These are phyloP conservation scores for Syngnathus typhle DNA, from an alignment of 2,113 vertebrate genomes.

Conservation along the genomic window DNA sequence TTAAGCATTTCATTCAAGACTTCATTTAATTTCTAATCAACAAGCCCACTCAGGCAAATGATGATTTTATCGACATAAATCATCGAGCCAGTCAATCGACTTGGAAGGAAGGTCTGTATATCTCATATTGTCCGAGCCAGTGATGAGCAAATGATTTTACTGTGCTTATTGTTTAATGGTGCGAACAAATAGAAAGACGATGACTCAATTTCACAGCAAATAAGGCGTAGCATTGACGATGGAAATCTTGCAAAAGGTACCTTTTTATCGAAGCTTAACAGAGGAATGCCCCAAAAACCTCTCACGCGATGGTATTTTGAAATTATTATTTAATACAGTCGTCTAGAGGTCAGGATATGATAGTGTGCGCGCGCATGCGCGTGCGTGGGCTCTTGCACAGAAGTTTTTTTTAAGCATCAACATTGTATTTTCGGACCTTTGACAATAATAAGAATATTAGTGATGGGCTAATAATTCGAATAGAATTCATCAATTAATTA, in stretches of 20 bases:
- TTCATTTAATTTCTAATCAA: conserved; percentile 54
- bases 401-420: no score
- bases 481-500: neutral
- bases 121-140: conserved; percentile 56
- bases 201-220: conserved; percentile 62
- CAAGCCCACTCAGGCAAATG: conserved; percentile 38
- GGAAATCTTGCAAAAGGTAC: conserved; percentile 48
- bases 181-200: conserved; percentile 54
- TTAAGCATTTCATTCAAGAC: conserved; percentile 58
- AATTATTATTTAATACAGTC: conserved; percentile 43
- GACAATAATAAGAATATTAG: neutral
- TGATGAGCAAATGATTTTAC: conserved; percentile 62
- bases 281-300: conserved; percentile 37
- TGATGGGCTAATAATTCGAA: neutral
- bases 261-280: conserved; percentile 64
- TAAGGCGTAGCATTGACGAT: conserved; percentile 56
- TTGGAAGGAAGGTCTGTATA: conserved; percentile 24
- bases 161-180: conserved; percentile 62
- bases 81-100: conserved; percentile 54
- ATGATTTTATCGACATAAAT: conserved; percentile 49
- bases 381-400: no score
- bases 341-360: conserved; percentile 54
- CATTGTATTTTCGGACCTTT: no score
- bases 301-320: conserved; percentile 45
- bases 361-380: neutral